A percentile compares a stretch with the other conserved stretches of the same genome.
Evolutionary conservation across 2,797 vertebrate species (phyloP).

Genomic region (Clarias laeviceps): DNA sequence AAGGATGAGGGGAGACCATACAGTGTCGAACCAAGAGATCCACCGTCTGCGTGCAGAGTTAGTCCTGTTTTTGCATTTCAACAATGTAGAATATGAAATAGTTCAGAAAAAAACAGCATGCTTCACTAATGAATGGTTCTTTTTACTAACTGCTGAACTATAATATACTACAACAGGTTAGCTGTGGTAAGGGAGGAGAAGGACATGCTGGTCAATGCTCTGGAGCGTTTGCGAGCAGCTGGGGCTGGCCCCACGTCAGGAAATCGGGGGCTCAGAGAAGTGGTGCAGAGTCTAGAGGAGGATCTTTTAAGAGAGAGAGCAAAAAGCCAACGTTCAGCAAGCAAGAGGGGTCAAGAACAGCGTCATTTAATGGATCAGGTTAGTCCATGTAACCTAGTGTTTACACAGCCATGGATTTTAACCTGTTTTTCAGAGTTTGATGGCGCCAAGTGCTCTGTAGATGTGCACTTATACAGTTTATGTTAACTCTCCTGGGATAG

Average conservation of each 20-base stretch:
- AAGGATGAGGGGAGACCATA: slow-evolving; percentile 68
- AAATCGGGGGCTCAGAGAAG: slow-evolving; percentile 73
- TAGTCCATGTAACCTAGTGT: not conserved
- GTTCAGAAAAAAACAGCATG: not conserved
- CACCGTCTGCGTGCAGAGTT: slow-evolving; percentile 84
- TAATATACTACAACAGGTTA: slow-evolving; percentile 68
- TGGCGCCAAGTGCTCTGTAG: not conserved
- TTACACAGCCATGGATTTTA: not conserved
- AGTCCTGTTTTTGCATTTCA: slow-evolving; percentile 50
- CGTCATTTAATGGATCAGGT: slow-evolving; percentile 81
- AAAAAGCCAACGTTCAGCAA: slow-evolving; percentile 73
- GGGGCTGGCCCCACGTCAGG: slow-evolving; percentile 65
- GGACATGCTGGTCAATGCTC: slow-evolving; percentile 73
- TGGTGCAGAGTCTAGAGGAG: slow-evolving; percentile 80
- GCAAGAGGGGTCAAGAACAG: slow-evolving; percentile 83
- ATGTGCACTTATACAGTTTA: not conserved
- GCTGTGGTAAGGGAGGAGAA: slow-evolving; percentile 80
- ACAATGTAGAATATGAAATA: not conserved
- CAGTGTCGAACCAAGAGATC: slow-evolving; percentile 76
- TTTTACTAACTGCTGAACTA: not conserved
- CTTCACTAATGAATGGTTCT: not conserved
- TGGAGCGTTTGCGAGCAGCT: slow-evolving; percentile 75
- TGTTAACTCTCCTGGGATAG: not conserved
- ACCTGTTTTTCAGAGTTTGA: not conserved
- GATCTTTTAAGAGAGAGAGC: slow-evolving; percentile 84